A percentile compares a stretch with the other conserved stretches of the same genome.
phyloP scores from a whole-genome alignment of 2,888 invertebrate species.

The Drosophila nr. perissopoda region DNA sequence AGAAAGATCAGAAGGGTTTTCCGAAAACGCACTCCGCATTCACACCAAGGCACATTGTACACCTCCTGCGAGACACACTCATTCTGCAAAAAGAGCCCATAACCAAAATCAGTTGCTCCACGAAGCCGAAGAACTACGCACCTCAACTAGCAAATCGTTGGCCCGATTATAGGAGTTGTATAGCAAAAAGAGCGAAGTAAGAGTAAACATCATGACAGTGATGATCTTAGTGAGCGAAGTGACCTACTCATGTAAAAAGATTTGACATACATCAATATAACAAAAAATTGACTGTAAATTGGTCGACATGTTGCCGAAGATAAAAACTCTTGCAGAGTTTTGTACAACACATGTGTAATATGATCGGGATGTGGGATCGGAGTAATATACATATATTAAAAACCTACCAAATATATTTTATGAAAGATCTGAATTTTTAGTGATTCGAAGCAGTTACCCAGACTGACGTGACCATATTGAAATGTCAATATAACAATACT shows the following conservation, averaged over 20 bases:
- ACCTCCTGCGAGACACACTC: slow-evolving; percentile 75
- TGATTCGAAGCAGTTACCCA: not conserved
- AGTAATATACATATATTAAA: not conserved
- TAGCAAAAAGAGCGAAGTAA: slow-evolving; percentile 73
- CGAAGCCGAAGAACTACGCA: slow-evolving; percentile 33
- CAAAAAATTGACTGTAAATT: too few relatives aligned
- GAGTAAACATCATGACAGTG: slow-evolving; percentile 72
- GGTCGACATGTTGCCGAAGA: not conserved
- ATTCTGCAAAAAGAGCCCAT: slow-evolving; percentile 61
- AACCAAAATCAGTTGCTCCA: slow-evolving; percentile 5
- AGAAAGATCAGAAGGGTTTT: slow-evolving; percentile 77
- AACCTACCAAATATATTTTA: not conserved
- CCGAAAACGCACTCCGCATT: slow-evolving; percentile 68
- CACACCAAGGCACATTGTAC: slow-evolving; percentile 82
- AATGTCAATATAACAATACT: not conserved
- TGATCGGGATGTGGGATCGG: not conserved
- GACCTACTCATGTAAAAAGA: slow-evolving; percentile 2
- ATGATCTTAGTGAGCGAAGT: slow-evolving; percentile 46
- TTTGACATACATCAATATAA: not conserved
- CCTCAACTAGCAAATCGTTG: slow-evolving; percentile 82
- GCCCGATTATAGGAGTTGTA: slow-evolving; percentile 83
- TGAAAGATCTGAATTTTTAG: not conserved
- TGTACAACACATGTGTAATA: not conserved
- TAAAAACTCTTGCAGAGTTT: not conserved
- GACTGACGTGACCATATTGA: not conserved